Evolutionary conservation across 2,888 invertebrate genomes (phyloP).

Genomic region (Morpho deidamia): DNA sequence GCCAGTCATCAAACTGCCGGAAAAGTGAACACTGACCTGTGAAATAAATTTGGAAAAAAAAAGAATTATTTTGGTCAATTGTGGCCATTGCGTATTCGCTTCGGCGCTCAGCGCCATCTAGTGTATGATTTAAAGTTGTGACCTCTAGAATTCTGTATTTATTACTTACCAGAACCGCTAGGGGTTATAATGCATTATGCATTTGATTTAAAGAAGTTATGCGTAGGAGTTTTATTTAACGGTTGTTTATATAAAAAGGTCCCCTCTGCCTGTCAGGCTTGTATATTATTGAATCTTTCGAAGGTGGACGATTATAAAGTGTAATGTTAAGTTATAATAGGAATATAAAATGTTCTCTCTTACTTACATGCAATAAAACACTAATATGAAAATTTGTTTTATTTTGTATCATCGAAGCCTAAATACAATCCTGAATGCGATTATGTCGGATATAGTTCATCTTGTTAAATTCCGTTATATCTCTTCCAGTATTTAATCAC

Average conservation of each 20-base stretch:
- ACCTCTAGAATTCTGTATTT: slow-evolving; percentile 22
- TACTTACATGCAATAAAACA: not conserved
- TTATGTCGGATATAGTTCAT: too few species aligned
- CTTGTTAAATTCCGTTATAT: not conserved
- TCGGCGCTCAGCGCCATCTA: slow-evolving; percentile 58
- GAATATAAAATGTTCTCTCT: not conserved
- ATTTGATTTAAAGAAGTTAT: slow-evolving; percentile 2
- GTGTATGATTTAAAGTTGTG: slow-evolving; percentile 28
- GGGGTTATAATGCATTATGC: not conserved
- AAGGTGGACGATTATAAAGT: not conserved
- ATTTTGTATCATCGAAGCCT: too few species aligned
- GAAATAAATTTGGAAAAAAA: slow-evolving; percentile 5
- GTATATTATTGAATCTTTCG: not conserved
- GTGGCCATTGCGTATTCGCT: slow-evolving; percentile 30
- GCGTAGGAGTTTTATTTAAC: not conserved
- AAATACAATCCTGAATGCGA: too few species aligned
- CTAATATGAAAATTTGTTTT: too few species aligned
- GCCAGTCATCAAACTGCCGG: slow-evolving; percentile 82
- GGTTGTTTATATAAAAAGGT: not conserved
- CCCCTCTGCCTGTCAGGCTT: not conserved
- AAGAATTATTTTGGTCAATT: not conserved
- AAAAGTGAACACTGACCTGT: slow-evolving; percentile 64
- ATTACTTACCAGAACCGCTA: too few species aligned
- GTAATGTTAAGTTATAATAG: not conserved
- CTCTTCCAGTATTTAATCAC: slow-evolving; percentile 43